Percentiles rank a stretch among this genome's conserved stretches.
phyloP scores from a whole-genome alignment of 2,797 vertebrate species.

The Lates japonicus region DNA sequence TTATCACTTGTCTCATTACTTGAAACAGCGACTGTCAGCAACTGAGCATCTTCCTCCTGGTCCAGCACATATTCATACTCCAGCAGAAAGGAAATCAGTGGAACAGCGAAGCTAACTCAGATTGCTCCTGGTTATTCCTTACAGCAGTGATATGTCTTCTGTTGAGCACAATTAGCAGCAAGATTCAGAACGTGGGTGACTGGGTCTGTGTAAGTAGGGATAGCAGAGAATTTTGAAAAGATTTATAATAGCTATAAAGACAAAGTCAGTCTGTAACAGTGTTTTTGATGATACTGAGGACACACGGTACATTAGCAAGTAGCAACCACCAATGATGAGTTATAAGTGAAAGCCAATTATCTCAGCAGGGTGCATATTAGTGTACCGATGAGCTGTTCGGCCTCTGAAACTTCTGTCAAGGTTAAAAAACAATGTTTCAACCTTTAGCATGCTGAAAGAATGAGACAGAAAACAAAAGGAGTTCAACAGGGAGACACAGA shows the following conservation, averaged over 20 bases:
- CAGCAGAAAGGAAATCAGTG: conserved; percentile 63
- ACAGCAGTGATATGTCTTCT: conserved; percentile 31
- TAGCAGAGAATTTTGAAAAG: conserved; percentile 14
- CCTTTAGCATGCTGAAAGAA: conserved; percentile 58
- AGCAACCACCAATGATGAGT: conserved; percentile 59
- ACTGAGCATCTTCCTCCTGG: conserved; percentile 62
- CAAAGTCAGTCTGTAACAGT: conserved; percentile 6
- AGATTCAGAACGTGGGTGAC: conserved; percentile 39
- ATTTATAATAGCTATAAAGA: conserved; percentile 33
- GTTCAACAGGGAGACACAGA: conserved; percentile 55
- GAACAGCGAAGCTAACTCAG: conserved; percentile 47
- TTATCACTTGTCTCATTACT: conserved; percentile 78
- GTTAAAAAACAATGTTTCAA: conserved; percentile 75
- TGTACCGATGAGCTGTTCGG: conserved; percentile 53
- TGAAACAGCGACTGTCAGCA: conserved; percentile 76
- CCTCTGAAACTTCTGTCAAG: conserved; percentile 69
- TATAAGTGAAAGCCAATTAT: conserved; percentile 71
- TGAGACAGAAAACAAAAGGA: conserved; percentile 60
- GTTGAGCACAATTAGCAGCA: conserved; percentile 56
- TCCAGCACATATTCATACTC: conserved; percentile 59
- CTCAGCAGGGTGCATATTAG: conserved; percentile 63
- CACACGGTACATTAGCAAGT: conserved; percentile 42
- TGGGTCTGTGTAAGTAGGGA: conserved; percentile 10
- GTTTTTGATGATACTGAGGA: conserved; percentile 47
- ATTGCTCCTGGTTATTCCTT: conserved; percentile 25